Conservation (phyloP, 2,113 vertebrate species). For the Limanda limanda region DNA sequence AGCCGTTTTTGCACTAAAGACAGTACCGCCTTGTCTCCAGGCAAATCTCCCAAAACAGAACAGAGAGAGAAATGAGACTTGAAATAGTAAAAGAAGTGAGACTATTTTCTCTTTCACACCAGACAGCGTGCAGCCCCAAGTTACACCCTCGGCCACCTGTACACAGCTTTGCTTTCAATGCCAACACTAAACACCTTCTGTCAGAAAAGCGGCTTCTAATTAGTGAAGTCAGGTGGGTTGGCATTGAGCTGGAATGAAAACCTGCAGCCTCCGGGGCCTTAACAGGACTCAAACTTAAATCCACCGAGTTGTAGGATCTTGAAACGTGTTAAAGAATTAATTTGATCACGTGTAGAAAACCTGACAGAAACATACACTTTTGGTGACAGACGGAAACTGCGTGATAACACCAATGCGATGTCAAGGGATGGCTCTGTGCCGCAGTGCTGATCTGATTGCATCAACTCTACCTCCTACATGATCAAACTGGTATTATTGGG, state of each 20-base stretch:
- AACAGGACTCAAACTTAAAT: neutral
- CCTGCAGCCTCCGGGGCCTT: neutral
- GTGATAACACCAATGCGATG: conserved; percentile 10
- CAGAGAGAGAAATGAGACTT: neutral
- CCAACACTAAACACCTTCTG: neutral
- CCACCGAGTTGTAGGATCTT: neutral
- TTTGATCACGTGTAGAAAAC: conserved; percentile 12
- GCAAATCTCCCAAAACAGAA: neutral
- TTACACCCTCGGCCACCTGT: neutral
- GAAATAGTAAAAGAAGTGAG: neutral
- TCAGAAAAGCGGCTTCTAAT: conserved; percentile 21
- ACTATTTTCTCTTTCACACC: neutral
- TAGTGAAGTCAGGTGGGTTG: conserved; percentile 27
- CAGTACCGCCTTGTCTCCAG: conserved; percentile 1
- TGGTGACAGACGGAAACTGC: conserved; percentile 16
- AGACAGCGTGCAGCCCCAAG: neutral
- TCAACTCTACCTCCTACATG: conserved; percentile 24
- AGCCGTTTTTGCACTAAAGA: neutral
- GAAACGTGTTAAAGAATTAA: conserved; percentile 16
- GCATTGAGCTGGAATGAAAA: conserved; percentile 31
- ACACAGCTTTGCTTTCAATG: conserved; percentile 8
- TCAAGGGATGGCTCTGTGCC: conserved; percentile 10
- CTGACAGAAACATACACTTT: conserved; percentile 21
- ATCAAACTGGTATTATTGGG: conserved; percentile 19
- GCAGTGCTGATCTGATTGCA: neutral